Evolutionary conservation across 64 coral and sea anemone species (phyloP).

Genomic region (Dendronephthya gigantea): DNA sequence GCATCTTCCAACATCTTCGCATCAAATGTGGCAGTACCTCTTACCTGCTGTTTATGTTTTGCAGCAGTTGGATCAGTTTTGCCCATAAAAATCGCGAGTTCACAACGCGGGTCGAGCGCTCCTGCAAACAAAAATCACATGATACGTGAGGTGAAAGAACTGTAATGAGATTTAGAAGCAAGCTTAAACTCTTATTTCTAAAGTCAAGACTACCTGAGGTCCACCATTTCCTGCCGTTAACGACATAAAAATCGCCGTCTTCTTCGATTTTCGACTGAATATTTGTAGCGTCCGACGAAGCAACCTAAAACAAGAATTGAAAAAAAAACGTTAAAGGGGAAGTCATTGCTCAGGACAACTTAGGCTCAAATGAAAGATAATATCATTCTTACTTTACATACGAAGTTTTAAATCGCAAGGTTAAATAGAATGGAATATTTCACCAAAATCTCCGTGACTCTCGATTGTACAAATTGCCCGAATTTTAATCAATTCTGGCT

Average conservation of each 20-base stretch:
- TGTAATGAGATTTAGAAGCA: background rate
- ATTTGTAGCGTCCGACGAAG: conserved; percentile 97
- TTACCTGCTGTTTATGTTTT: conserved; percentile 91
- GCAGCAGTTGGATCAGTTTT: conserved; percentile 68
- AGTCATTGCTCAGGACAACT: too few species aligned
- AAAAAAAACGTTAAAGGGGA: too few species aligned
- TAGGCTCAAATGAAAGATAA: too few species aligned
- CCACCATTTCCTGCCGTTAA: conserved; percentile 98
- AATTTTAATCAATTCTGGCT: too few species aligned
- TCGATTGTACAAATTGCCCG: background rate
- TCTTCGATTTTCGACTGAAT: conserved; percentile 68
- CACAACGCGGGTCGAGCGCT: conserved; percentile 75
- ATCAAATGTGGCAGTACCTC: too few species aligned
- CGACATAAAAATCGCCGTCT: conserved; percentile 68
- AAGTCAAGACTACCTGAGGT: conserved; percentile 60
- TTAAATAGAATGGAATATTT: too few species aligned
- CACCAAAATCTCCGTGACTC: background rate
- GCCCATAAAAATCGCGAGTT: conserved; percentile 85
- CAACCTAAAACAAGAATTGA: conserved; percentile 48
- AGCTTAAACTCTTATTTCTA: background rate
- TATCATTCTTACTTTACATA: too few species aligned
- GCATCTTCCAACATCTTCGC: too few species aligned
- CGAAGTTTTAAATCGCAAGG: too few species aligned
- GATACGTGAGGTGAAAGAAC: background rate
- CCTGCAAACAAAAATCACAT: conserved; percentile 30